Percentiles rank a stretch among this genome's conserved stretches.
Conservation (phyloP, 1,140 invertebrate species). For the Drosophila pseudoobscura region DNA sequence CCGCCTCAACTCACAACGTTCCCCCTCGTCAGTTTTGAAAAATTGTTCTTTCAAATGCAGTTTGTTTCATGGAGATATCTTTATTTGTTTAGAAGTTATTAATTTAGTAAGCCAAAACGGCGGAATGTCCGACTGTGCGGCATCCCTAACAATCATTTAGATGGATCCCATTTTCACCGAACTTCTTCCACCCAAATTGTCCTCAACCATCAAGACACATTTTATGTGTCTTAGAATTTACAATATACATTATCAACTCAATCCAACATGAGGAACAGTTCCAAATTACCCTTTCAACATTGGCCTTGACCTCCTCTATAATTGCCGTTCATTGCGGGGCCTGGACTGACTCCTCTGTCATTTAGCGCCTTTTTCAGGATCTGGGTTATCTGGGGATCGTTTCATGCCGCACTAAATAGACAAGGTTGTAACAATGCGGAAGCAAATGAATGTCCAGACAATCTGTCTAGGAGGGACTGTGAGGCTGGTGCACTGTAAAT, state of each 20-base stretch:
- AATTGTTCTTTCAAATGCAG: too few species aligned
- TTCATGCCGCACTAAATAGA: slow-evolving; percentile 49
- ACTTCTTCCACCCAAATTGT: not conserved
- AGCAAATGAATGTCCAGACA: slow-evolving; percentile 76
- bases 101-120: too few species aligned
- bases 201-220: not conserved
- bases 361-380: slow-evolving; percentile 22
- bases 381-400: slow-evolving; percentile 12
- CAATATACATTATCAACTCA: too few species aligned
- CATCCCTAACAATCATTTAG: too few species aligned
- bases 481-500: slow-evolving; percentile 54
- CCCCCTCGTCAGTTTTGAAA: too few species aligned
- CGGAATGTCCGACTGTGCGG: too few species aligned
- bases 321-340: slow-evolving; percentile 46
- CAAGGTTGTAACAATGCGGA: slow-evolving; percentile 66
- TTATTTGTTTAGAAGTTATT: too few species aligned
- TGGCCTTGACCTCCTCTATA: not conserved
- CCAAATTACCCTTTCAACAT: not conserved
- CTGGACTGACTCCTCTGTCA: slow-evolving; percentile 33
- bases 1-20: too few species aligned
- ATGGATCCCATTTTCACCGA: too few species aligned
- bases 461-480: slow-evolving; percentile 9
- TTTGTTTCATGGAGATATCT: too few species aligned
- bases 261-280: not conserved
- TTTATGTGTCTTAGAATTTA: too few species aligned